A percentile compares a stretch with the other conserved stretches of the same genome.
These are phyloP conservation scores for Polydrusus tereticollis DNA, from an alignment of 2,888 invertebrate species.

Conservation along the genomic window DNA sequence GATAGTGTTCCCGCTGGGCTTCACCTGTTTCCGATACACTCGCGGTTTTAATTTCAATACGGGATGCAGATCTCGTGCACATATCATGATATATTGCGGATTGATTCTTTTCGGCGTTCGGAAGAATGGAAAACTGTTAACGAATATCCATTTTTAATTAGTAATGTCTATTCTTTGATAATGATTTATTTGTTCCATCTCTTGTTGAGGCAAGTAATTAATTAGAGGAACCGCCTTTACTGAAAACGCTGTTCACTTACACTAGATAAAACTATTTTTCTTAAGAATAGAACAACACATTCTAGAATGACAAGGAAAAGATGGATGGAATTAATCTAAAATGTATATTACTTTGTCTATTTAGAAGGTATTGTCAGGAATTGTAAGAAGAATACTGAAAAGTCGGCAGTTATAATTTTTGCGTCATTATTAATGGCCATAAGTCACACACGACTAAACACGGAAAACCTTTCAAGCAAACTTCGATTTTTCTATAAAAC, in stretches of 20 bases:
- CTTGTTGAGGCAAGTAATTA: no score
- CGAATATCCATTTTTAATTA: not conserved
- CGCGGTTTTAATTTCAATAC: conserved; percentile 12
- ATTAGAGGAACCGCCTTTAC: no score
- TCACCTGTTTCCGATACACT: conserved; percentile 16
- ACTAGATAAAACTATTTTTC: no score
- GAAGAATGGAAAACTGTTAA: not conserved
- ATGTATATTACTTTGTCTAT: no score
- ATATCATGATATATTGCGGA: not conserved
- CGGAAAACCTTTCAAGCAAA: conserved; percentile 11
- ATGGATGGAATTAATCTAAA: no score
- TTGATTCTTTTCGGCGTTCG: not conserved
- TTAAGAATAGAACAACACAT: no score
- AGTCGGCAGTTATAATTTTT: not conserved
- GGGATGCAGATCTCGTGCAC: not conserved
- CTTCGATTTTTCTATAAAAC: conserved; percentile 12
- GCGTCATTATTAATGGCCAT: not conserved
- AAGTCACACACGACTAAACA: not conserved
- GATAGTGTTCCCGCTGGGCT: conserved; percentile 7
- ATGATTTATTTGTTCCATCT: no score
- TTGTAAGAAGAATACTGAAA: not conserved
- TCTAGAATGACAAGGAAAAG: no score
- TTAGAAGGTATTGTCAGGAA: no score
- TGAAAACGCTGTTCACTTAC: no score
- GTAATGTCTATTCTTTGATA: not conserved